Evolutionary conservation across 2,797 vertebrate species (phyloP).

Genomic region (Chaetophractus vellerosus): DNA sequence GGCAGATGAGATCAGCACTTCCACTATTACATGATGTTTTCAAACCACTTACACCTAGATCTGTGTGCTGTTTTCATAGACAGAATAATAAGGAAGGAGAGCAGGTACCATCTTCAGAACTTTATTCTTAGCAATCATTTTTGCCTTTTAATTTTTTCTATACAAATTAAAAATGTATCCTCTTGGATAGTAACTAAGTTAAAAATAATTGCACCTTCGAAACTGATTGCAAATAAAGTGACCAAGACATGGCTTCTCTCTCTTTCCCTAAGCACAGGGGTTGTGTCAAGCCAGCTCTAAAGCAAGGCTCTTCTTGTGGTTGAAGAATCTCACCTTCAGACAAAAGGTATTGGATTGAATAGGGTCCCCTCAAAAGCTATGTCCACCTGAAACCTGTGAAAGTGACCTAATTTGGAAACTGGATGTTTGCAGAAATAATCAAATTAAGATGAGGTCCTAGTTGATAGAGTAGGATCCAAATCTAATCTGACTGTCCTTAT

Average conservation of each 20-base stretch:
- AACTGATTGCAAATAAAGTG: background rate
- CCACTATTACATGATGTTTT: too few relatives aligned
- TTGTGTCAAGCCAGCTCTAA: rapidly evolving
- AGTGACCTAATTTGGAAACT: too few relatives aligned
- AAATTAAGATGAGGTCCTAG: too few relatives aligned
- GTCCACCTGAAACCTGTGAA: too few relatives aligned
- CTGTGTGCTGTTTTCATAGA: background rate
- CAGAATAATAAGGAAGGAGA: too few relatives aligned
- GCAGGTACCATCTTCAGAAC: background rate
- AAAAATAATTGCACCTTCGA: background rate
- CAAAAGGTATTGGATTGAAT: too few relatives aligned
- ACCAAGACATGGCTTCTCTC: background rate
- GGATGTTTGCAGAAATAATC: too few relatives aligned
- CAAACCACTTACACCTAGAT: background rate
- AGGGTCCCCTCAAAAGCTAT: too few relatives aligned
- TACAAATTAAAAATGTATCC: background rate
- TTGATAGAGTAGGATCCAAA: too few relatives aligned
- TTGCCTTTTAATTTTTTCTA: background rate
- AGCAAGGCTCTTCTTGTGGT: rapidly evolving
- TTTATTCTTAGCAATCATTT: background rate
- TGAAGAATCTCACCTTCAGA: background rate
- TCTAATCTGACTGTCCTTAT: too few relatives aligned
- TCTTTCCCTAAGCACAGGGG: background rate
- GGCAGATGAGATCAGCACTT: too few relatives aligned
- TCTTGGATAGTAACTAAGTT: background rate